Percentiles rank a stretch among this genome's conserved stretches.
phyloP scores from a whole-genome alignment of 2,888 invertebrate genomes.

The Drosophila recens region DNA sequence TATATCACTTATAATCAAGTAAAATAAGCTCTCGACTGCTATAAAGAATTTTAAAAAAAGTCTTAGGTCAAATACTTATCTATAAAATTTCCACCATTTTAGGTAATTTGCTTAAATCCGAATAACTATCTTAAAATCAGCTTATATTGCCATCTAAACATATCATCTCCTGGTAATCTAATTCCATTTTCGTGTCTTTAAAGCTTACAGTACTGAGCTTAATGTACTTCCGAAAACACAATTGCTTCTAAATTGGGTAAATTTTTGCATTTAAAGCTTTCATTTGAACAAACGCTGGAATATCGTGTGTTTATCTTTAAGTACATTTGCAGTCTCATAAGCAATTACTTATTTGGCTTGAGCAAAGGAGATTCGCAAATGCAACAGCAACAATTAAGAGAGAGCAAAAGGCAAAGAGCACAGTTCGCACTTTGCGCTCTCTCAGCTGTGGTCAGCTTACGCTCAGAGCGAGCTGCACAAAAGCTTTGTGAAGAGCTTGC shows the following conservation, averaged over 20 bases:
- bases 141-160: background rate
- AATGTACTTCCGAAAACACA: background rate
- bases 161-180: background rate
- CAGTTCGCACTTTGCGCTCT: background rate
- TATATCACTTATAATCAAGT: background rate
- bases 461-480: slow-evolving; percentile 23
- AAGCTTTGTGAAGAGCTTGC: slow-evolving; percentile 24
- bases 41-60: background rate
- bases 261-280: slow-evolving; percentile 5
- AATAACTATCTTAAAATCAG: background rate
- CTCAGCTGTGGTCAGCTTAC: background rate
- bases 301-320: slow-evolving; percentile 12
- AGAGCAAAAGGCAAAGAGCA: slow-evolving; percentile 1
- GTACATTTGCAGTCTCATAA: slow-evolving; percentile 10
- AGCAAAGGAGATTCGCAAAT: background rate
- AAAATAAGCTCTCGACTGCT: background rate
- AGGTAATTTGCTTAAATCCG: background rate
- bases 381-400: slow-evolving; percentile 14
- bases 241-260: background rate
- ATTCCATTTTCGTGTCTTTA: background rate
- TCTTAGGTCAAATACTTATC: background rate
- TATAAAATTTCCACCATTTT: background rate
- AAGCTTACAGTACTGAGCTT: background rate
- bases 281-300: background rate
- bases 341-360: slow-evolving; percentile 3